Evolutionary conservation across 2,888 invertebrate species (phyloP), one percentile per base, ranked within the genome.

Genomic region (Apamea anceps): DNA sequence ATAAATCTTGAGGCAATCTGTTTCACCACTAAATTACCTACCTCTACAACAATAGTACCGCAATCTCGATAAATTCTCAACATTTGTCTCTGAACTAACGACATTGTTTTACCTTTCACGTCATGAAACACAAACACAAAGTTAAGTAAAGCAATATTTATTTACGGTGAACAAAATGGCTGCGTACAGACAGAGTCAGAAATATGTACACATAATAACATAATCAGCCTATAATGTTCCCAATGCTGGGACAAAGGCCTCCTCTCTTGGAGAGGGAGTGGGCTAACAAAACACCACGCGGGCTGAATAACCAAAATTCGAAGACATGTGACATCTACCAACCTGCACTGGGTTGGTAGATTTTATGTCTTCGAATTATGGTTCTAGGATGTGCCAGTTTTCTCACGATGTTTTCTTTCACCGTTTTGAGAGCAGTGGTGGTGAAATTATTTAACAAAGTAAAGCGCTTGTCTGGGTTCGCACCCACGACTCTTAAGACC

Each of bases 121-220:
- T 82, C 82, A 63, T 79, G 75, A 79, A 87, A 85, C 72, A 79
- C 72, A 88, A 85, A 79, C 77, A 70, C 63, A 71, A 85, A 85
- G 86, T 89, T 82, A 84, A 81, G 87, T 89, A 88, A 91, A 91
- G 89, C 91, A 92, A 93, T 93, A 93, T 94, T 91, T 93, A 88
- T 91, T 94, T 93, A 93, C 90, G 87, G 88, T 83, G 82, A 88
- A 92, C 92, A 92, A 94, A 72, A 72, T 62, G n/a, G 60, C n/a
- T 21, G n/a, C 12, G 72, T 72, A 72, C 72, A 42, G 42, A n/a
- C n/a, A 60, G 12, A 42, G 25, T 4, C 2, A 60, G 42, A 72
- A 72, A 21, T 12, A 72, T 12, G 54, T 71, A 48, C 8, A n/a
- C n/a, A n/a, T 57, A 25, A 57, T 57, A 57, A 57, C 57, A 57